A percentile compares a stretch with the other conserved stretches of the same genome.
Evolutionary conservation across 53 echinoderm and acorn worm genomes (phyloP).

Genomic region (Zoroaster sp.): DNA sequence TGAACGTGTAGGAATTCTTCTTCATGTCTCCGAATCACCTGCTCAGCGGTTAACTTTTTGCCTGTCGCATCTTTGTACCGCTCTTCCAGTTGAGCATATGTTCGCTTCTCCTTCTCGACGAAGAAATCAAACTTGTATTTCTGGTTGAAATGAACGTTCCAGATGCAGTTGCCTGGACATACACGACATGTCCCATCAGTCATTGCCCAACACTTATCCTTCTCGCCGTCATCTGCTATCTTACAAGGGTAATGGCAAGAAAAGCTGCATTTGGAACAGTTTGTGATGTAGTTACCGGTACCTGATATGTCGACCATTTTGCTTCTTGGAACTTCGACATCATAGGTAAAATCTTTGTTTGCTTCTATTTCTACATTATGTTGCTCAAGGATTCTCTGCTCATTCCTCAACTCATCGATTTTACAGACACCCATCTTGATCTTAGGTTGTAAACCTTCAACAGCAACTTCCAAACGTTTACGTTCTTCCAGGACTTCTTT

Average conservation of each 20-base stretch:
- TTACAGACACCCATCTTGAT: conserved; percentile 56
- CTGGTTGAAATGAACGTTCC: conserved; percentile 66
- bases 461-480: conserved; percentile 42
- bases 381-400: conserved; percentile 42
- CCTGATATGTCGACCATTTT: background rate
- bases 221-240: conserved; percentile 14
- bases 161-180: conserved; percentile 55
- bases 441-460: conserved; percentile 59
- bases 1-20: conserved; percentile 47
- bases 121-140: conserved; percentile 48
- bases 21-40: conserved; percentile 35
- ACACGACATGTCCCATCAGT: background rate
- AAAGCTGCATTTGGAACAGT: conserved; percentile 58
- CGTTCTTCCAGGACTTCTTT: conserved; percentile 69
- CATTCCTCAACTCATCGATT: conserved; percentile 53
- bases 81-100: conserved; percentile 18
- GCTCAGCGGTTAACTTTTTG: conserved; percentile 50
- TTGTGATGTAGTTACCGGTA: conserved; percentile 37
- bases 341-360: conserved; percentile 41
- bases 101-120: conserved; percentile 17
- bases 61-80: conserved; percentile 51
- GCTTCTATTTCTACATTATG: conserved; percentile 61
- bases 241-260: conserved; percentile 64
- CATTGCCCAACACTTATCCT: conserved; percentile 39
- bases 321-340: conserved; percentile 38